A percentile compares a stretch with the other conserved stretches of the same genome.
These are phyloP conservation scores for Zaprionus davidi DNA, from an alignment of 1,140 invertebrate species.

Conservation along the genomic window DNA sequence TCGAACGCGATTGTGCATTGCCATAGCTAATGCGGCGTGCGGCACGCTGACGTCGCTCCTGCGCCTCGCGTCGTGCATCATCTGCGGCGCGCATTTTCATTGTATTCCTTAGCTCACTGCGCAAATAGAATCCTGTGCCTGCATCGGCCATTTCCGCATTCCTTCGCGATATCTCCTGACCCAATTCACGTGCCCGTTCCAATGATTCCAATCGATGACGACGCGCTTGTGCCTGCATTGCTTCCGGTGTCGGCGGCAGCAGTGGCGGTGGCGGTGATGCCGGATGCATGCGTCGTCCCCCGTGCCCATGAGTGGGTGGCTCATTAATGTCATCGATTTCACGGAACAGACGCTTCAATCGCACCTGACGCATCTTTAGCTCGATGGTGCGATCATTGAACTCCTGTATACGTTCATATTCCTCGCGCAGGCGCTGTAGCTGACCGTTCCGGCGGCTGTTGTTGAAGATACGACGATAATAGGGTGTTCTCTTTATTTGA, in stretches of 20 bases:
- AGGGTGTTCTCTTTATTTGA: constrained; percentile 77
- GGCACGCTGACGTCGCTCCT: constrained; percentile 57
- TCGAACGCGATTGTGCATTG: constrained; percentile 66
- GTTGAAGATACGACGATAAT: constrained; percentile 69
- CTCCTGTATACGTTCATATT: constrained; percentile 75
- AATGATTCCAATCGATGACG: constrained; percentile 53
- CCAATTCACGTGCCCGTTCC: constrained; percentile 59
- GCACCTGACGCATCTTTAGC: constrained; percentile 77
- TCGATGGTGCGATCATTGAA: constrained; percentile 80
- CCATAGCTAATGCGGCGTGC: constrained; percentile 74
- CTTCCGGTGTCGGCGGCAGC: constrained; percentile 8
- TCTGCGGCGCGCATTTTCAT: constrained; percentile 53
- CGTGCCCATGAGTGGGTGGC: neutral
- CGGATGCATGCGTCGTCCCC: neutral
- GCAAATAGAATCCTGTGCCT: constrained; percentile 32
- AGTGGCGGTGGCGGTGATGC: neutral
- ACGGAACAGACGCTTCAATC: constrained; percentile 70
- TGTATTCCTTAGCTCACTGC: constrained; percentile 45
- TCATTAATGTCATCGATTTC: constrained; percentile 78
- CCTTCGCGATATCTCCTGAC: constrained; percentile 64
- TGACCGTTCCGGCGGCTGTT: constrained; percentile 73
- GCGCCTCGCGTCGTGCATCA: constrained; percentile 44
- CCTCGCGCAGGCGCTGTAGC: constrained; percentile 67
- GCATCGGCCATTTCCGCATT: constrained; percentile 55
- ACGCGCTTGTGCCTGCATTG: constrained; percentile 34